Percentiles rank a stretch among this genome's conserved stretches.
Conservation (phyloP, 2,888 invertebrate genomes). For the Tenthredo scrophulariae region DNA sequence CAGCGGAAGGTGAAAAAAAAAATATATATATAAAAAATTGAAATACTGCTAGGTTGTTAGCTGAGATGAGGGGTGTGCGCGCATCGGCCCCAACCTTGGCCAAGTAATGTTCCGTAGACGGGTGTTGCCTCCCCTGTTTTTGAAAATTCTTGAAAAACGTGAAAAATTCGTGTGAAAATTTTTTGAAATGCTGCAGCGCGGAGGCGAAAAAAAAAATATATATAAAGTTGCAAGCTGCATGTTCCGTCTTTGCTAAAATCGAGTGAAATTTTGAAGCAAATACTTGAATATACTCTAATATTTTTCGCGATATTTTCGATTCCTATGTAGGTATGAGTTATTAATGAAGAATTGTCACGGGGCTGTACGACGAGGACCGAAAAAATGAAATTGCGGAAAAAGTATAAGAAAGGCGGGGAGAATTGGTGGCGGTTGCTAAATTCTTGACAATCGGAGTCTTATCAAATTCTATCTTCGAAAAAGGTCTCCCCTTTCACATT, state of each 20-base stretch:
- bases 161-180: conserved; percentile 42
- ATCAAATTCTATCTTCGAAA: conserved; percentile 52
- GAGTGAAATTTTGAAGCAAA: neutral
- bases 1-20: conserved; percentile 68
- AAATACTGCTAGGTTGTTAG: conserved; percentile 73
- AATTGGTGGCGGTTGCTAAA: conserved; percentile 43
- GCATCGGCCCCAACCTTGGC: conserved; percentile 51
- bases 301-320: neutral
- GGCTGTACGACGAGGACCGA: neutral
- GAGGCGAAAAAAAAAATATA: neutral
- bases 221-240: conserved; percentile 5
- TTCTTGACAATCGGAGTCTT: conserved; percentile 45
- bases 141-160: conserved; percentile 20
- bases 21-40: conserved; percentile 67
- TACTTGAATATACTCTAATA: neutral
- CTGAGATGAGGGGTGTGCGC: conserved; percentile 54
- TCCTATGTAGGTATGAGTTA: neutral
- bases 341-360: neutral
- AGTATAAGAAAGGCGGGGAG: neutral
- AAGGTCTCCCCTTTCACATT: conserved; percentile 57
- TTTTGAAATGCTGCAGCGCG: neutral
- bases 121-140: conserved; percentile 56
- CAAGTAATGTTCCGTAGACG: conserved; percentile 31
- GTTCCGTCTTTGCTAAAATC: neutral
- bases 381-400: neutral